These are phyloP conservation scores for Cremastinae sp. DNA, from an alignment of 2,888 invertebrate species.

Conservation along the genomic window DNA sequence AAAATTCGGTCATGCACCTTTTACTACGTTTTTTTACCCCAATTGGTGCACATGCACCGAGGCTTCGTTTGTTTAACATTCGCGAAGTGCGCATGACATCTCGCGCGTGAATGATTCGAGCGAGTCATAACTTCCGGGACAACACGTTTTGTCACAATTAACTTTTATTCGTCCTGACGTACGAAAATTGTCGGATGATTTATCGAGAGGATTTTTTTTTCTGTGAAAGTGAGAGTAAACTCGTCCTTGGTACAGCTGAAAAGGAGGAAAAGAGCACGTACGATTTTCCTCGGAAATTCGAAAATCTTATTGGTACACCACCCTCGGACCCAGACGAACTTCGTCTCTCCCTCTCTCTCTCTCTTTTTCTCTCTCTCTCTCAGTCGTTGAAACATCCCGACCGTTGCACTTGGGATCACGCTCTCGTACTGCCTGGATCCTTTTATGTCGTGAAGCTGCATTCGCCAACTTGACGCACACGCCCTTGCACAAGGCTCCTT, in stretches of 20 bases:
- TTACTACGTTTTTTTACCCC: not conserved
- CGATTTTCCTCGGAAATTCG: slow-evolving; percentile 8
- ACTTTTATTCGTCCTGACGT: not conserved
- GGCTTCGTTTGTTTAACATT: slow-evolving; percentile 19
- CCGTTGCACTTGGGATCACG: slow-evolving; percentile 45
- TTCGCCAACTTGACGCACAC: slow-evolving; percentile 55
- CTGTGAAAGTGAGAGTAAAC: not conserved
- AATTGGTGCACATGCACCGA: not conserved
- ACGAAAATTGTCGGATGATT: not conserved
- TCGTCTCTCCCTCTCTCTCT: slow-evolving; percentile 11
- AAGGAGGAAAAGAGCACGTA: too few species aligned
- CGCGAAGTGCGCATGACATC: slow-evolving; percentile 39
- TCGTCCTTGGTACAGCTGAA: not conserved
- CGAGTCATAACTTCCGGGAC: slow-evolving; percentile 36
- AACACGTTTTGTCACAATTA: slow-evolving; percentile 28
- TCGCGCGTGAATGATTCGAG: slow-evolving; percentile 41
- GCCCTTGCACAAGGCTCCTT: slow-evolving; percentile 39
- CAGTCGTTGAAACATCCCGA: slow-evolving; percentile 43
- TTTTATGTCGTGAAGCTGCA: slow-evolving; percentile 49
- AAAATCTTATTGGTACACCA: slow-evolving; percentile 9
- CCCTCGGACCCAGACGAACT: slow-evolving; percentile 20
- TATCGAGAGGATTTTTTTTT: slow-evolving; percentile 12
- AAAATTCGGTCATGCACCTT: not conserved
- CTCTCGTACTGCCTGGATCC: slow-evolving; percentile 39
- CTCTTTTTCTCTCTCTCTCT: slow-evolving; percentile 1